phyloP scores from a whole-genome alignment of 2,888 invertebrate species.

The Hemaris fuciformis region DNA sequence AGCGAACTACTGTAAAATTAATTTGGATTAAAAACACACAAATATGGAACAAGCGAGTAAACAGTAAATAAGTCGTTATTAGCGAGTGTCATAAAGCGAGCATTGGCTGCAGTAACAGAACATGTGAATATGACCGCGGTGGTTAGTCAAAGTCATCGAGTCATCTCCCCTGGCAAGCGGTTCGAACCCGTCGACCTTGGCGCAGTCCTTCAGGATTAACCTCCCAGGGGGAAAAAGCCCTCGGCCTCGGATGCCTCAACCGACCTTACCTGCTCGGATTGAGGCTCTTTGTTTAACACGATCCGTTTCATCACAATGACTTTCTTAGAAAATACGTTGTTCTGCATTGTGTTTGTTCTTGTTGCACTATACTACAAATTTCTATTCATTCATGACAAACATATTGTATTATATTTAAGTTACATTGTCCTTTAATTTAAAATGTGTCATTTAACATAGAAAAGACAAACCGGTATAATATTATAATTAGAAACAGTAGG shows the following conservation, averaged over 20 bases:
- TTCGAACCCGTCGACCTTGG: slow-evolving; percentile 65
- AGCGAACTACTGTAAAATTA: neutral
- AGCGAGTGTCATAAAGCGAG: slow-evolving; percentile 50
- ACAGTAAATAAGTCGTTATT: slow-evolving; percentile 9
- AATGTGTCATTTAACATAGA: neutral
- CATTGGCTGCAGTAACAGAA: slow-evolving; percentile 54
- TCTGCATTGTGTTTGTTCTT: neutral
- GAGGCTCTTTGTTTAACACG: slow-evolving; percentile 45
- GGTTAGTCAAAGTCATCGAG: slow-evolving; percentile 69
- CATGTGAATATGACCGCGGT: slow-evolving; percentile 47
- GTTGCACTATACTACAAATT: neutral
- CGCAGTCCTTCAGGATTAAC: slow-evolving; percentile 61
- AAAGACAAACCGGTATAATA: neutral
- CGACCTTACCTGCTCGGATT: slow-evolving; percentile 56
- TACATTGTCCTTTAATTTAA: neutral
- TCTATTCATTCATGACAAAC: neutral
- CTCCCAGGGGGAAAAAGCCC: slow-evolving; percentile 60
- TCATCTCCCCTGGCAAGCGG: slow-evolving; percentile 63
- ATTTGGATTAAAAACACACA: neutral
- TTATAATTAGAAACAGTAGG: slow-evolving; percentile 13
- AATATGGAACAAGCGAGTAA: neutral
- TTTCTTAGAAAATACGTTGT: slow-evolving; percentile 26
- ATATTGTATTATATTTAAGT: neutral
- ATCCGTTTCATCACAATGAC: slow-evolving; percentile 30
- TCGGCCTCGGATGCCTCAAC: slow-evolving; percentile 55